These are phyloP conservation scores for Micrasema longulum DNA, from an alignment of 1,140 invertebrate genomes.

Conservation along the genomic window DNA sequence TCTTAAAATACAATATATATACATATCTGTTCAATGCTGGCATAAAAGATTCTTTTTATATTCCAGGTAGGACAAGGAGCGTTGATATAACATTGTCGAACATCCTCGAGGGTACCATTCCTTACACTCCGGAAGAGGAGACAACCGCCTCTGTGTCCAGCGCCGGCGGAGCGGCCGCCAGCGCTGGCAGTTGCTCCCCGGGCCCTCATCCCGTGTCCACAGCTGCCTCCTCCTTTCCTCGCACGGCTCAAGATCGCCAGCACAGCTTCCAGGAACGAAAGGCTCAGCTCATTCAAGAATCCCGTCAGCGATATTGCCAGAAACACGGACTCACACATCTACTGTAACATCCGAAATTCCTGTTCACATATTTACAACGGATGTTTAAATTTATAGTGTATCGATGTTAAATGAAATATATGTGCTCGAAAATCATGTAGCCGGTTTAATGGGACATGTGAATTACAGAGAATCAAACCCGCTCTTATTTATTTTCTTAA, in stretches of 20 bases:
- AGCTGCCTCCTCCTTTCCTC: constrained; percentile 70
- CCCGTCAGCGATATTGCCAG: constrained; percentile 81
- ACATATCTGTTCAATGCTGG: too few species aligned
- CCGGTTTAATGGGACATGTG: too few species aligned
- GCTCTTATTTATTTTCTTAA: too few species aligned
- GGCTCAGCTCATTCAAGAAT: constrained; percentile 80
- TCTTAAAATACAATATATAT: too few species aligned
- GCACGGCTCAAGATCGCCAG: constrained; percentile 71
- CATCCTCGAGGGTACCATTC: constrained; percentile 80
- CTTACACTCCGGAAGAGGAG: constrained; percentile 72
- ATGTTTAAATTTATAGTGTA: too few species aligned
- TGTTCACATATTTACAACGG: not conserved
- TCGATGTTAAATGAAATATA: too few species aligned
- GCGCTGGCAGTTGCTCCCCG: constrained; percentile 28
- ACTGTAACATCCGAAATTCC: constrained; percentile 9
- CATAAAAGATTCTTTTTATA: too few species aligned
- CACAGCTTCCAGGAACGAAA: constrained; percentile 83
- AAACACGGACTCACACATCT: constrained; percentile 74
- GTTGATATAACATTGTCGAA: constrained; percentile 85
- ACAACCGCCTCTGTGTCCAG: constrained; percentile 11
- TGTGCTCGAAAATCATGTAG: too few species aligned
- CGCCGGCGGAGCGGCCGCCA: constrained; percentile 19
- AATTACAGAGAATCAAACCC: too few species aligned
- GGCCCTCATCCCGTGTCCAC: constrained; percentile 58
- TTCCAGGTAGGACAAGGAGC: constrained; percentile 79